Percentiles rank a stretch among this genome's conserved stretches.
Conservation (phyloP, 2,888 invertebrate genomes). For the Phoenoteleia sp. region DNA sequence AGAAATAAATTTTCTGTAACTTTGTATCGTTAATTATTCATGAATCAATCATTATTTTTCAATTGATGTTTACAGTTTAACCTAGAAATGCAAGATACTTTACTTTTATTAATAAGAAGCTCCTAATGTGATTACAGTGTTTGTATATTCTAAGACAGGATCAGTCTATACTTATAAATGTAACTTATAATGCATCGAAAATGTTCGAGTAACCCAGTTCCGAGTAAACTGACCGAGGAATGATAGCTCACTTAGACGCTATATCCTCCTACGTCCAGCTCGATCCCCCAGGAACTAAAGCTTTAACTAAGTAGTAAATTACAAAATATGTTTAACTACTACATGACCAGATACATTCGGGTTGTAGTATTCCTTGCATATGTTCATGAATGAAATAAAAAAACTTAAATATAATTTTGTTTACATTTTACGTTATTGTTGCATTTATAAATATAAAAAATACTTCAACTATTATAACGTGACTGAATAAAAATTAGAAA, state of each 20-base stretch:
- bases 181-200: neutral
- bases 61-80: too few relatives aligned
- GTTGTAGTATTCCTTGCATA: too few relatives aligned
- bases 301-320: constrained; percentile 79
- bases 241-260: constrained; percentile 6
- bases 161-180: neutral
- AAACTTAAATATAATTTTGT: too few relatives aligned
- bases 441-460: too few relatives aligned
- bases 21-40: too few relatives aligned
- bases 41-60: too few relatives aligned
- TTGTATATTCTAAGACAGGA: neutral
- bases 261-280: constrained; percentile 65
- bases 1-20: too few relatives aligned
- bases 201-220: constrained; percentile 19
- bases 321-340: constrained; percentile 77
- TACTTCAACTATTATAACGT: too few relatives aligned
- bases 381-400: too few relatives aligned
- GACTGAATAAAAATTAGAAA: too few relatives aligned
- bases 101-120: neutral
- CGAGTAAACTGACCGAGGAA: neutral
- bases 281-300: constrained; percentile 29
- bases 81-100: too few relatives aligned
- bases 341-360: neutral
- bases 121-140: neutral
- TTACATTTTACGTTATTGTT: too few relatives aligned